Evolutionary conservation across 2,888 invertebrate genomes (phyloP).

Genomic region (Drosophila longiperda): DNA sequence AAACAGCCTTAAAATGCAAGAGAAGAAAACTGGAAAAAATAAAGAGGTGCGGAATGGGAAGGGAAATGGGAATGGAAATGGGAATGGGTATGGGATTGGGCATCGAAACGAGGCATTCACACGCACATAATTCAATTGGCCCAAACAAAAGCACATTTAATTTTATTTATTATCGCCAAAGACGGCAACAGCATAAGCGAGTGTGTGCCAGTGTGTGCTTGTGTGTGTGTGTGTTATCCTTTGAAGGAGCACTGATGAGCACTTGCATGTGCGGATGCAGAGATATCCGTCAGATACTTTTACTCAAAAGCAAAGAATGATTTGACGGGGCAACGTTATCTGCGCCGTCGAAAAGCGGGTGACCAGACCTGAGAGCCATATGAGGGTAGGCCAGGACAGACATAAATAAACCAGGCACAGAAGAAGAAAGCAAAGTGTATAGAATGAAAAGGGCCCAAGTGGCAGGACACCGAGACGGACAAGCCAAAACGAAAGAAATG

Average conservation of each 20-base stretch:
- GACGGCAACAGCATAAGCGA: not conserved
- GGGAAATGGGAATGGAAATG: constrained; percentile 7
- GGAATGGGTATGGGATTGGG: constrained; percentile 7
- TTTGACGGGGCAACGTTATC: constrained; percentile 70
- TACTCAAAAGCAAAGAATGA: constrained; percentile 69
- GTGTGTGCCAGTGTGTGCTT: constrained; percentile 6
- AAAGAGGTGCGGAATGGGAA: constrained; percentile 22
- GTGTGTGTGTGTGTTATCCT: constrained; percentile 49
- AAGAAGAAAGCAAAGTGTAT: constrained; percentile 47
- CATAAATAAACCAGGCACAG: constrained; percentile 54
- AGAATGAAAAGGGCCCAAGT: constrained; percentile 33
- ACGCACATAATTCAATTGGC: constrained; percentile 83
- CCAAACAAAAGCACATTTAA: constrained; percentile 78
- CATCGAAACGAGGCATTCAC: constrained; percentile 70
- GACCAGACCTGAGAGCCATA: constrained; percentile 24
- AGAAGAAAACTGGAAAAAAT: constrained; percentile 42
- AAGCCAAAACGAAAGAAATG: constrained; percentile 54
- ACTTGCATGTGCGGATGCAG: constrained; percentile 51
- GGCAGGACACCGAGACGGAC: constrained; percentile 4
- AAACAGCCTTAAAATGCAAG: constrained; percentile 28
- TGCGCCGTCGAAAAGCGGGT: constrained; percentile 39
- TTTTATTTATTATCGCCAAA: constrained; percentile 72
- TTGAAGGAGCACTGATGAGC: constrained; percentile 52
- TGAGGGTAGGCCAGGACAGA: constrained; percentile 35
- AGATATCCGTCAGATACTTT: constrained; percentile 70